Conservation (phyloP, 1,140 invertebrate genomes). For the Dufourea novaeangliae region DNA sequence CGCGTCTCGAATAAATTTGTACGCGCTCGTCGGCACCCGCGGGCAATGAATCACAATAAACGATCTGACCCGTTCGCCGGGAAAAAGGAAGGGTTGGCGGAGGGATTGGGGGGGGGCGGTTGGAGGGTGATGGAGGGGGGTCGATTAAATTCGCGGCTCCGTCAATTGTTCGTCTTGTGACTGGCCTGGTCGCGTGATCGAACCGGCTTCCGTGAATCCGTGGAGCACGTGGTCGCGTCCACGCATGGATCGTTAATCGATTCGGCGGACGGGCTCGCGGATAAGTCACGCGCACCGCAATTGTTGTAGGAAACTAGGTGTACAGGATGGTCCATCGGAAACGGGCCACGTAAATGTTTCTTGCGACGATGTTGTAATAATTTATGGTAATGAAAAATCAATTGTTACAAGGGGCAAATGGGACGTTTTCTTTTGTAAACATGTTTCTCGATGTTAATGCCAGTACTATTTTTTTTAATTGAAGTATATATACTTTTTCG, state of each 20-base stretch:
- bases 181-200: constrained; percentile 40
- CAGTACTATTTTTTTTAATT: no score
- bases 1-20: constrained; percentile 40
- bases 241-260: not conserved
- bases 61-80: not conserved
- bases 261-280: not conserved
- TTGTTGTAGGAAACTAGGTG: no score
- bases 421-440: no score
- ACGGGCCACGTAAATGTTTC: no score
- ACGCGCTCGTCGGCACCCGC: not conserved
- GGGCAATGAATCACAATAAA: constrained; percentile 8
- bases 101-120: no score
- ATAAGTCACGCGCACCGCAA: no score
- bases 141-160: constrained; percentile 24
- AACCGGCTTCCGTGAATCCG: constrained; percentile 27
- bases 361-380: no score
- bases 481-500: no score
- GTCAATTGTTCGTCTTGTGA: constrained; percentile 46
- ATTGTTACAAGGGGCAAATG: no score
- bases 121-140: not conserved
- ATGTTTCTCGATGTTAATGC: no score
- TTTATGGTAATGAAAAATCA: no score
- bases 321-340: no score
- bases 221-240: constrained; percentile 12
- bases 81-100: not conserved